Base-by-base conservation (phyloP, 2,888 invertebrate genomes). In the Drosophila cracens region DNA sequence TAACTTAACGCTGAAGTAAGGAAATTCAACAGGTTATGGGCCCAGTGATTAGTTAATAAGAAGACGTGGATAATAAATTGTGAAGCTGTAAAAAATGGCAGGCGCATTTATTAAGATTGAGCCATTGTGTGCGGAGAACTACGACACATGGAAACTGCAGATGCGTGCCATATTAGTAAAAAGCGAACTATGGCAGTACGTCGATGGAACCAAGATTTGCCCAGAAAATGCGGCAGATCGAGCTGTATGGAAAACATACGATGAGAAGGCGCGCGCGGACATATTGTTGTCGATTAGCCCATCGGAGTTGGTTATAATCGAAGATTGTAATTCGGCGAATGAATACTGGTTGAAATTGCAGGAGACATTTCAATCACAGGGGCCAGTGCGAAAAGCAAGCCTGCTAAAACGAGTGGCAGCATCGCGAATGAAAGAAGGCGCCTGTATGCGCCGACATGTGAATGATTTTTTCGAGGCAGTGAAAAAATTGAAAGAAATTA, bases 391-490 rank as follows among this genome's bases (percentile, higher is more conserved):
- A 31, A 31, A 31, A 31, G 31, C 10, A 31, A 10, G 31, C 31
- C 31, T 34, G 33, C 4, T 33, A 11, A 33, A 33, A 33, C 36
- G 2, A 16, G 1, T 66, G 5, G 49, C 62, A 21, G 18, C 62
- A 16, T 40, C 66, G 2, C 65, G 61, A 2, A 60, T 61, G 52
- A 36, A n/a, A 1, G 65, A 57, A 33, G 51, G 2, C 61, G 65
- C 4, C 8, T 27, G 34, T 16, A 25, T 43, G 10, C 60, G 57
- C 36, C 34, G 48, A 25, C 65, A 65, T 31, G 25, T 70, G 4
- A 60, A 60, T 11, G 43, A 66, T 1, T 70, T 66, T 33, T 70
- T 70, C 33, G 53, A 64, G 7, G 60, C 61, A 21, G 64, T 64
- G 13, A 70, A 48, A 16, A 59, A 64, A 43, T 46, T 59, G 6